phyloP scores from a whole-genome alignment of 2,888 invertebrate genomes.

The Agrochola lota region DNA sequence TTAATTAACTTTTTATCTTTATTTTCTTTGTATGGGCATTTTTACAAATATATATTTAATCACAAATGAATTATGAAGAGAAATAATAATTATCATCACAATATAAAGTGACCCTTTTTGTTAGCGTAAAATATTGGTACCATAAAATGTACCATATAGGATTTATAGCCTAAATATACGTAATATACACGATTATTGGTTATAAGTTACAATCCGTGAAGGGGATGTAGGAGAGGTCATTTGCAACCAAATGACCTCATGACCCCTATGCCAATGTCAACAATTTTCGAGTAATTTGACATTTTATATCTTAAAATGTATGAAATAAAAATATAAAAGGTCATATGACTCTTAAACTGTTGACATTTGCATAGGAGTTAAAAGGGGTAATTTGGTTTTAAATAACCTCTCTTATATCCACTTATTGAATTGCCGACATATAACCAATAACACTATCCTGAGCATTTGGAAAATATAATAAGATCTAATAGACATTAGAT shows the following conservation, averaged over 20 bases:
- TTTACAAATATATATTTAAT: constrained; percentile 31
- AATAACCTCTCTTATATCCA: too few species aligned
- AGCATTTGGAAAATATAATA: constrained; percentile 21
- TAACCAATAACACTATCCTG: not conserved
- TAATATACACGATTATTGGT: not conserved
- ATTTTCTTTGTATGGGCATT: constrained; percentile 44
- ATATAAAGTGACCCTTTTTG: constrained; percentile 12
- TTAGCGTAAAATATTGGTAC: constrained; percentile 19
- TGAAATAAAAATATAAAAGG: too few species aligned
- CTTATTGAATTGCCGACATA: too few species aligned
- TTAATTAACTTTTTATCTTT: constrained; percentile 17
- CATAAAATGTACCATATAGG: constrained; percentile 4
- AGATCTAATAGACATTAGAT: constrained; percentile 9
- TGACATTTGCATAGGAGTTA: too few species aligned
- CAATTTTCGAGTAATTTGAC: too few species aligned
- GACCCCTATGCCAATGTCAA: too few species aligned
- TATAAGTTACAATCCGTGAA: too few species aligned
- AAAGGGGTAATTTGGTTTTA: too few species aligned
- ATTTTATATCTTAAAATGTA: too few species aligned
- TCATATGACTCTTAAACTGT: too few species aligned
- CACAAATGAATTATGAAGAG: constrained; percentile 14
- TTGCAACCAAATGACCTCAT: too few species aligned
- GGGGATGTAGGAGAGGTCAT: too few species aligned
- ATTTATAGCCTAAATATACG: not conserved
- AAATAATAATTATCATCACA: constrained; percentile 17